Evolutionary conservation across 2,888 invertebrate species (phyloP), one percentile per base, ranked within the genome.

Genomic region (Coronaproctus castanopsis): DNA sequence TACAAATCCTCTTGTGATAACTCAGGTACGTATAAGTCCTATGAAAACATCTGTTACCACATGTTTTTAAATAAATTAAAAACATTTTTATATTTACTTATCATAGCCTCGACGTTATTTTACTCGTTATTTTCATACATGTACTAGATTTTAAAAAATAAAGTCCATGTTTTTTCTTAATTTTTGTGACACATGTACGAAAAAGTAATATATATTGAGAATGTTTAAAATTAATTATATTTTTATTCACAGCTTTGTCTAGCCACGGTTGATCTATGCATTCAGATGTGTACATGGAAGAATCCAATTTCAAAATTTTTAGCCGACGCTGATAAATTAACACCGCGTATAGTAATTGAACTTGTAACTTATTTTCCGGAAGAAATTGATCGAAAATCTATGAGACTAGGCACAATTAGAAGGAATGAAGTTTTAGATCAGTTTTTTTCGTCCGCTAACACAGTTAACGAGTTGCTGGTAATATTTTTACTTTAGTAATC

Each of bases 241-340:
- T n/a, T n/a, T n/a, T n/a, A n/a, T 8, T 70, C 70, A 48, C 71
- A 83, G 77, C 75, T 98, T 57, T 89, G 91, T 68, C 73, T 97
- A 62, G 95, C 96, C 1, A 75, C 98, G 54, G 90, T 95, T 20
- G 96, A 97, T 74, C 75, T 98, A 65, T 87, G 91, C 2, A 75
- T 98, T 57, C 88, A 96, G 72, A 93, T 96, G 87, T 81, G 86
- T 19, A 74, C 85, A 0, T 98, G 97, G 97, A 83, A 85, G 67
- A 83, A 85, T 69, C 90, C 95, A 53, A 80, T 90, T 55, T 75
- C 81, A 67, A 90, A 92, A 71, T 74, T 97, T 63, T 81, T 96
- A 49, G 81, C 81, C 68, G 80, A 80, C 69, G 87, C 85, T 68
- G 82, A 64, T n/a, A 53, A 62, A 21, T 73, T 75, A 23, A 78